A percentile compares a stretch with the other conserved stretches of the same genome.
Evolutionary conservation across 2,797 vertebrate genomes (phyloP).

Genomic region (Ctenochaetus hawaiiensis): DNA sequence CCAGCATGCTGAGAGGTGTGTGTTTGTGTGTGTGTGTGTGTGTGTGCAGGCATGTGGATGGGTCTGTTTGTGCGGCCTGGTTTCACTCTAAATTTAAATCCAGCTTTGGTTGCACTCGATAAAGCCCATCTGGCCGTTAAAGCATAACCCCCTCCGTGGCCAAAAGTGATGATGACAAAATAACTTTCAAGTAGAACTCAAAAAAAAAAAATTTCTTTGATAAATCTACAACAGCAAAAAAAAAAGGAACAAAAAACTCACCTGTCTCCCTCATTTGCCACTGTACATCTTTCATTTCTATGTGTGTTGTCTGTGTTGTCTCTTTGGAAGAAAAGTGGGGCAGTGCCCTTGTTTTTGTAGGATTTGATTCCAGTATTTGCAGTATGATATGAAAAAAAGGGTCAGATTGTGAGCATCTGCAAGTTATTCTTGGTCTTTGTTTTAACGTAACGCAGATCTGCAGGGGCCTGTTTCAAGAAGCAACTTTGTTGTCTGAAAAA

Average conservation of each 20-base stretch:
- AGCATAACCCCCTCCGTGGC: slow-evolving; percentile 21
- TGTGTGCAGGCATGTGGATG: background rate
- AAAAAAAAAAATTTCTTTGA: slow-evolving; percentile 12
- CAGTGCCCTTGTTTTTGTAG: slow-evolving; percentile 64
- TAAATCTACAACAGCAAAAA: slow-evolving; percentile 24
- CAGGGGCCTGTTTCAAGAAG: slow-evolving; percentile 14
- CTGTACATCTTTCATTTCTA: slow-evolving; percentile 50
- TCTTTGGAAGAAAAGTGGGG: slow-evolving; percentile 59
- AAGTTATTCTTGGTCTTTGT: slow-evolving; percentile 36
- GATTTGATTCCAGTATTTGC: slow-evolving; percentile 60
- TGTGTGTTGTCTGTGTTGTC: slow-evolving; percentile 65
- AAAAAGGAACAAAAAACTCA: slow-evolving; percentile 16
- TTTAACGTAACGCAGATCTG: slow-evolving; percentile 46
- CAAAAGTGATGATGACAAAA: slow-evolving; percentile 42
- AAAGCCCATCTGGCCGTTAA: slow-evolving; percentile 55
- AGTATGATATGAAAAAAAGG: slow-evolving; percentile 46
- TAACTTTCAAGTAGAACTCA: slow-evolving; percentile 29
- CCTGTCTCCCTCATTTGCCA: slow-evolving; percentile 33
- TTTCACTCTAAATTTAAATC: slow-evolving; percentile 57
- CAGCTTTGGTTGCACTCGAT: slow-evolving; percentile 49
- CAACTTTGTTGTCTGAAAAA: slow-evolving; percentile 1
- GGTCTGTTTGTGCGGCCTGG: slow-evolving; percentile 32
- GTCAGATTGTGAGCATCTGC: slow-evolving; percentile 47
- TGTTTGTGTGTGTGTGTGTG: slow-evolving; percentile 16
- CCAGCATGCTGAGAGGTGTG: slow-evolving; percentile 32